Evolutionary conservation across 2,888 invertebrate genomes (phyloP).

Genomic region (Parnassius orleans): DNA sequence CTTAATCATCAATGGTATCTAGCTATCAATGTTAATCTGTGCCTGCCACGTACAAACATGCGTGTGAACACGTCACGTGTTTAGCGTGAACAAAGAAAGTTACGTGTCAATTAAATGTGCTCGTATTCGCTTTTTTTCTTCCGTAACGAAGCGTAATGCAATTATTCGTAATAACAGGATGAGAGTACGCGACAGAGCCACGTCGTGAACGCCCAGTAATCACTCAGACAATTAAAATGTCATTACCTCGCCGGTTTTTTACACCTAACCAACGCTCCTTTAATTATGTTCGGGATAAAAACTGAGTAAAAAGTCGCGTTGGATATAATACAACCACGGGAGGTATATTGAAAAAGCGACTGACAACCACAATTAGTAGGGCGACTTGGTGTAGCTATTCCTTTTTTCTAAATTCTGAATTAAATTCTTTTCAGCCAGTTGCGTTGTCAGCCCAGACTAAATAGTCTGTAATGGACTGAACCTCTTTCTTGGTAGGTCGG

Average conservation of each 20-base stretch:
- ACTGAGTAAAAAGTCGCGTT: slow-evolving; percentile 46
- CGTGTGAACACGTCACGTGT: slow-evolving; percentile 68
- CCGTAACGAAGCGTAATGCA: slow-evolving; percentile 80
- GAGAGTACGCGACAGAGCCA: slow-evolving; percentile 68
- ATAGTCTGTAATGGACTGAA: too few relatives aligned
- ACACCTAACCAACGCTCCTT: slow-evolving; percentile 68
- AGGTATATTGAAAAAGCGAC: slow-evolving; percentile 28
- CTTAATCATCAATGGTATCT: not conserved
- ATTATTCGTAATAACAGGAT: slow-evolving; percentile 80
- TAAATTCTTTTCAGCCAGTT: not conserved
- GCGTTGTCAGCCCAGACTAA: too few relatives aligned
- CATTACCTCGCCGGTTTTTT: slow-evolving; percentile 72
- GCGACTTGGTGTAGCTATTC: not conserved
- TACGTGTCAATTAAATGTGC: slow-evolving; percentile 75
- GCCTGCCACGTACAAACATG: slow-evolving; percentile 8
- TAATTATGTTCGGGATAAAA: slow-evolving; percentile 64
- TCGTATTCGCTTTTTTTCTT: slow-evolving; percentile 64
- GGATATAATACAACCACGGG: slow-evolving; percentile 42
- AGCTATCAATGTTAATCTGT: slow-evolving; percentile 16
- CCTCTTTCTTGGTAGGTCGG: too few relatives aligned
- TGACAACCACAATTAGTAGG: slow-evolving; percentile 19
- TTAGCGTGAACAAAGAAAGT: slow-evolving; percentile 72
- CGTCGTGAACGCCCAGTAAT: slow-evolving; percentile 61
- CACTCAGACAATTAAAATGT: slow-evolving; percentile 78
- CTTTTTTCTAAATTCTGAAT: slow-evolving; percentile 9